Base-by-base conservation (phyloP, 2,113 vertebrate genomes). In the Meleagris gallopavo region DNA sequence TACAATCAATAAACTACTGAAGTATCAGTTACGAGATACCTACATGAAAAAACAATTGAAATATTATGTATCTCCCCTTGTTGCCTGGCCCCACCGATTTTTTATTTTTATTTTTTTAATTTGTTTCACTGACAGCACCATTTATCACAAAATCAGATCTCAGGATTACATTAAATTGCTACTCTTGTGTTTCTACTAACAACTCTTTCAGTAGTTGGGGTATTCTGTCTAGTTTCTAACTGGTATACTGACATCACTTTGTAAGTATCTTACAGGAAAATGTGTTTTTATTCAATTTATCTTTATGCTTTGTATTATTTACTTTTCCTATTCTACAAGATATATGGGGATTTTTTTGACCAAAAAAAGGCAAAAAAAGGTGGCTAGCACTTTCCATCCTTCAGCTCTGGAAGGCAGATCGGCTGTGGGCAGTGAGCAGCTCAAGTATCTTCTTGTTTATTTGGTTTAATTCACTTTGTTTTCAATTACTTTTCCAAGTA, bases 381-480 rank as follows among this genome's bases (percentile, higher is more conserved):
- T 65, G 18, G 5, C 19, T 60, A 40, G 15, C 1, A 8, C 10
- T 60, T 13, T 65, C 16, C 14, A 24, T 10, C 25, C 25, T 54
- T 41, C 43, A 58, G 55, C 30, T 48, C 38, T 21, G 29, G 24
- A 24, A 78, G 22, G 54, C 38, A 48, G n/a, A 40, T 22, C 66
- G 32, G 18, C 22, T 13, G 22, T 6, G 0, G 2, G 8, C 32
- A 64, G 5, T 9, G 18, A 46, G 9, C 6, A 61, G 13, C 16
- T 9, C 4, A 17, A 24, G 9, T 54, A 6, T 27, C 13, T 61
- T 65, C 22, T 52, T 14, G 2, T 24, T 82, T 72, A 29, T 45
- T 25, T 71, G 38, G 8, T 17, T 54, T 57, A 57, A 57, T 57
- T 16, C 14, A 4, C 0, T 0, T 67, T 6, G 0, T 22, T n/a